Evolutionary conservation across 1,140 invertebrate genomes (phyloP).

Genomic region (Camponotus pennsylvanicus): DNA sequence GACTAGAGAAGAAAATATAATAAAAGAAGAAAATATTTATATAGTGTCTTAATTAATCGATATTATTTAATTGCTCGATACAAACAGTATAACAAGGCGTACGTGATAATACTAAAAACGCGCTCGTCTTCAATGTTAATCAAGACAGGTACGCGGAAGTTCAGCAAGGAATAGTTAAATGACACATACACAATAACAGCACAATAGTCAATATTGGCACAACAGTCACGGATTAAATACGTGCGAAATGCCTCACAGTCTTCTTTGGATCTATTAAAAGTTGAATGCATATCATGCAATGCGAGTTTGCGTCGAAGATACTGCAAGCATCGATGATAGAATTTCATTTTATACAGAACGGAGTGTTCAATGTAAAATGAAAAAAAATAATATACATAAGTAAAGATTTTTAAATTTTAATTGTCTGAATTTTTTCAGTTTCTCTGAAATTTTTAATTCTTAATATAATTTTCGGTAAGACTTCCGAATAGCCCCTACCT

Average conservation of each 20-base stretch:
- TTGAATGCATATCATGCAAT: slow-evolving; percentile 32
- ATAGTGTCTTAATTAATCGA: slow-evolving; percentile 13
- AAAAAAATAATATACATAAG: no score
- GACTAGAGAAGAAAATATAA: slow-evolving; percentile 3
- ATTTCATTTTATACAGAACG: background rate
- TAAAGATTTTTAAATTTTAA: no score
- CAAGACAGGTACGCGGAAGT: slow-evolving; percentile 83
- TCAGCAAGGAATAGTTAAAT: slow-evolving; percentile 79
- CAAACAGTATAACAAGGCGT: slow-evolving; percentile 30
- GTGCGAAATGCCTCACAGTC: slow-evolving; percentile 80
- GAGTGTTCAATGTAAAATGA: no score
- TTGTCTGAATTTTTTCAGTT: background rate
- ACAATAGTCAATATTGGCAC: slow-evolving; percentile 75
- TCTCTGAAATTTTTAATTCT: background rate
- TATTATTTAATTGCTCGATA: slow-evolving; percentile 29
- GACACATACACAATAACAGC: slow-evolving; percentile 64
- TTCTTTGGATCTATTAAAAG: slow-evolving; percentile 62
- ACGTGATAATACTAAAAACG: slow-evolving; percentile 54
- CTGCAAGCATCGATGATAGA: slow-evolving; percentile 7
- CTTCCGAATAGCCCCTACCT: no score
- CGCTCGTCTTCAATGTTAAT: slow-evolving; percentile 71
- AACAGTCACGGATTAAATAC: slow-evolving; percentile 82
- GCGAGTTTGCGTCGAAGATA: slow-evolving; percentile 9
- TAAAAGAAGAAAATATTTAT: slow-evolving; percentile 26
- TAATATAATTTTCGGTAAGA: no score